Base-by-base conservation (phyloP, 2,888 invertebrate genomes). In the Cataglyphis rosenhaueri region DNA sequence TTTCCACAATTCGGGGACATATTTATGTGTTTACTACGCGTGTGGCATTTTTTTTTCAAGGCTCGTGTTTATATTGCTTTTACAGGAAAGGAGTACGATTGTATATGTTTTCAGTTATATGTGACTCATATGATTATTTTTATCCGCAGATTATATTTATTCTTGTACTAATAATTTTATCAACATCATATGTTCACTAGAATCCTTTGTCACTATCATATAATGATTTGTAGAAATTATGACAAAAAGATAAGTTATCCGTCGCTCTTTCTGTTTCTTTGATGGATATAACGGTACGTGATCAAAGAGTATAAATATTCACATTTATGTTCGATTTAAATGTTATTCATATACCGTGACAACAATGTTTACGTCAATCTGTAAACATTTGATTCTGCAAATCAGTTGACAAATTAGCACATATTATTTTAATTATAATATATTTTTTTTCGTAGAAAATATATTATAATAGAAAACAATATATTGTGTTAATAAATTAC, bases 21-120 rank as follows among this genome's bases (percentile, higher is more conserved):
- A 88, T 88, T 88, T 82, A 73, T 65, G 82, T 88, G 87, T 88
- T 88, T 88, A 85, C 88, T 85, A 88, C 81, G 88, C 68, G 79
- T 84, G 85, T 76, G 82, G 86, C 85, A 86, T 81, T 85, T 82
- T 68, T 86, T 83, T 25, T 25, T 25, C 64, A 18, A 21, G 0
- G 29, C 12, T 38, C 29, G 15, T 15, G n/a, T 86, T 86, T 52
- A 2, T n/a, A n/a, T 52, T 68, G 65, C 76, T 86, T 88, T 86
- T 84, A 81, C 82, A 21, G 35, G 1, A 66, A 57, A 76, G 38
- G 21, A 41, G 55, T 66, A 66, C 15, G 32, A 10, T 57, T 41
- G 38, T 15, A 52, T 52, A 52, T 29, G 15, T 3, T 52, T 68
- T n/a, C 29, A 44, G n/a, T 29, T 70, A 29, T 29, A 48, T 12